Evolutionary conservation across 2,888 invertebrate species (phyloP), one percentile per base, ranked within the genome.

Genomic region (Diploptera punctata): DNA sequence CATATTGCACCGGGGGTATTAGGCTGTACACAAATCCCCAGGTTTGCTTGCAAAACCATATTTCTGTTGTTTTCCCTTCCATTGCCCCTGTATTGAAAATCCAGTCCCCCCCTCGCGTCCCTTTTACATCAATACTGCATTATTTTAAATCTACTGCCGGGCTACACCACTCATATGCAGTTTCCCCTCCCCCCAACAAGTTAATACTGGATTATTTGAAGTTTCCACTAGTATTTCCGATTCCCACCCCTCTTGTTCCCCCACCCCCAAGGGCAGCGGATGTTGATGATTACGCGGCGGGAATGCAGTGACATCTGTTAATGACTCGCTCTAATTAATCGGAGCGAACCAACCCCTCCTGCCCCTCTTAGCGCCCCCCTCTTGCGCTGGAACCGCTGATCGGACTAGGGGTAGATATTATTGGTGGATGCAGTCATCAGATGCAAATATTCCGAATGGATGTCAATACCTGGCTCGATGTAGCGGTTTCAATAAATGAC

Each of bases 241-340:
- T 29, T 52, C 26, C 33, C 47, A 21, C 21, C 38, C 67, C 38
- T 24, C 38, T 29, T 38, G 54, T 16, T 31, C 13, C 52, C 65
- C 33, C 38, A 19, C 65, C 49, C 62, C 57, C 65, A 19, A 18
- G 54, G 67, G 74, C 52, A 74, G 71, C 68, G 74, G 71, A 71
- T 74, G 74, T 68, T 68, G 68, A 67, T 74, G 74, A 74, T 74
- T 74, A 74, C 68, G 31, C 26, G 65, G 70, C 60, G 62, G 57
- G 67, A 38, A 65, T 62, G 73, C 71, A 71, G 74, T 72, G 81
- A 82, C 83, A 83, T 83, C 83, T 83, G 83, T 81, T 83, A 83
- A 83, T 83, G 83, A 84, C 83, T 83, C 82, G 83, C 80, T 81
- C 83, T 83, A 83, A 84, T 84, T 83, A 83, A 81, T 81, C 79